These are phyloP conservation scores for Aromia moschata DNA, from an alignment of 2,888 invertebrate genomes.

Conservation along the genomic window DNA sequence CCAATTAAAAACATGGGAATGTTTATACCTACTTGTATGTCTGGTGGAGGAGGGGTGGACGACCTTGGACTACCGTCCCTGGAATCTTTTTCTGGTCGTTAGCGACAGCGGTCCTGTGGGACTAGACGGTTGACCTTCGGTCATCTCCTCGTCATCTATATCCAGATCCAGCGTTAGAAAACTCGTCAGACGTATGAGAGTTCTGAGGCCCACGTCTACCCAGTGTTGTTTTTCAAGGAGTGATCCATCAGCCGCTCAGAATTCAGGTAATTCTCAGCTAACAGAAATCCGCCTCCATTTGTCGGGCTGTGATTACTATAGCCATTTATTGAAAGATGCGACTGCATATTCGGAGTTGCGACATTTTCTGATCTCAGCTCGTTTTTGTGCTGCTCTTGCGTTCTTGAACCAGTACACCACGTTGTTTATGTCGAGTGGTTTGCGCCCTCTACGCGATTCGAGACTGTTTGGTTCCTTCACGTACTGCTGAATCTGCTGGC, in stretches of 20 bases:
- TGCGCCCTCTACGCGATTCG: slow-evolving; percentile 90
- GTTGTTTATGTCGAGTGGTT: slow-evolving; percentile 94
- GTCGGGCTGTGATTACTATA: slow-evolving; percentile 74
- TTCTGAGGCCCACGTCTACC: slow-evolving; percentile 67
- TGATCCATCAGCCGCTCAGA: slow-evolving; percentile 65
- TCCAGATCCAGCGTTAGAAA: slow-evolving; percentile 74
- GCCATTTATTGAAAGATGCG: slow-evolving; percentile 71
- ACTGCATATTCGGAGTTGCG: slow-evolving; percentile 66
- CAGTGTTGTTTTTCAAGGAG: slow-evolving; percentile 72
- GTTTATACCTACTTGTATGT: slow-evolving; percentile 57
- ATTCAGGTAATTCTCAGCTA: slow-evolving; percentile 69
- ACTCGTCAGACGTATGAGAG: slow-evolving; percentile 74
- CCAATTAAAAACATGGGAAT: slow-evolving; percentile 14
- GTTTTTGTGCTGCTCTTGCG: slow-evolving; percentile 93
- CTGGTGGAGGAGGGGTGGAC: slow-evolving; percentile 50
- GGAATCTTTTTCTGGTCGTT: slow-evolving; percentile 70
- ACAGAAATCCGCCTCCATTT: slow-evolving; percentile 70
- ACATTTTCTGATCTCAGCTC: slow-evolving; percentile 82
- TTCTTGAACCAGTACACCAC: slow-evolving; percentile 99
- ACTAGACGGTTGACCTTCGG: slow-evolving; percentile 68
- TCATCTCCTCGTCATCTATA: slow-evolving; percentile 73
- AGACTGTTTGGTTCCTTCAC: slow-evolving; percentile 92
- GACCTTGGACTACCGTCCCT: slow-evolving; percentile 66
- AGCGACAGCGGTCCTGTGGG: slow-evolving; percentile 77
- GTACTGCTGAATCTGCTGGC: slow-evolving; percentile 96